These are phyloP conservation scores for Ascaphus truei DNA, from an alignment of 2,113 vertebrate species.

Conservation along the genomic window DNA sequence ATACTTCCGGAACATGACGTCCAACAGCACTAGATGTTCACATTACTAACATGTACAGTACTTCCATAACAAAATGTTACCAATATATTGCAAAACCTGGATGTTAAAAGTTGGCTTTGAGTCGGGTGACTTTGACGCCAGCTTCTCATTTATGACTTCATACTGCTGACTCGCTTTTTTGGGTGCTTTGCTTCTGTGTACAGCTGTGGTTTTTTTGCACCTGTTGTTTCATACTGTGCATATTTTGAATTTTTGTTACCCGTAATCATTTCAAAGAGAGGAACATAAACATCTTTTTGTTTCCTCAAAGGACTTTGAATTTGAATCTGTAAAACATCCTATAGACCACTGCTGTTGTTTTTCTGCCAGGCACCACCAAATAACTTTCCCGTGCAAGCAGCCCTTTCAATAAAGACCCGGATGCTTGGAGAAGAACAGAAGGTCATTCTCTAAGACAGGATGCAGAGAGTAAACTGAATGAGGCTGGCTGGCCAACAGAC, in stretches of 20 bases:
- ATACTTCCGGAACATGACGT: background rate
- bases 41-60: background rate
- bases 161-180: constrained; percentile 30
- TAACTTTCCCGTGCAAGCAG: constrained; percentile 62
- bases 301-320: constrained; percentile 41
- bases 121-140: background rate
- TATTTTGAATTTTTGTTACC: constrained; percentile 49
- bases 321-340: constrained; percentile 51
- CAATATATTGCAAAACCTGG: background rate
- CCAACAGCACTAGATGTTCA: background rate
- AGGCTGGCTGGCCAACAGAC: constrained; percentile 62
- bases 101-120: background rate
- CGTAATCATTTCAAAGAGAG: constrained; percentile 42
- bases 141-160: background rate
- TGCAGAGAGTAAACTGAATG: constrained; percentile 58
- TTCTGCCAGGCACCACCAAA: constrained; percentile 58
- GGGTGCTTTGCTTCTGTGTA: background rate
- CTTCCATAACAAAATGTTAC: background rate
- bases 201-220: constrained; percentile 34
- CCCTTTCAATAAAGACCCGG: constrained; percentile 53
- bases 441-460: constrained; percentile 68
- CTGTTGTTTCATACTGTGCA: constrained; percentile 42
- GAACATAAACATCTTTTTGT: constrained; percentile 53
- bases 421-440: constrained; percentile 51
- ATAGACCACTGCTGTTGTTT: constrained; percentile 55